Percentiles rank a stretch among this genome's conserved stretches.
Evolutionary conservation across 2,888 invertebrate genomes (phyloP).

Genomic region (Tuberolachnus salignus): DNA sequence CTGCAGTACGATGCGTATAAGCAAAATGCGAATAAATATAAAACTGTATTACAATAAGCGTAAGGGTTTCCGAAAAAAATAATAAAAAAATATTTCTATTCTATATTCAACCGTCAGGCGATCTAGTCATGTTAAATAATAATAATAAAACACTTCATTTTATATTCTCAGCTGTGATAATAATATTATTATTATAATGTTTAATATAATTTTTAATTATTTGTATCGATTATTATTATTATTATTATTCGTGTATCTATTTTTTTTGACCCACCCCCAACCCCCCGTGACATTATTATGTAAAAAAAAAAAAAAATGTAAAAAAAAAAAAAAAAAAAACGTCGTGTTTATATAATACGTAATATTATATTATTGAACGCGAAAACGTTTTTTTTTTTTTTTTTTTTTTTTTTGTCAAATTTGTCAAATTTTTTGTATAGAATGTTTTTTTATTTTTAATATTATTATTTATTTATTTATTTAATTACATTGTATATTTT

Average conservation of each 20-base stretch:
- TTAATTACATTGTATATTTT: slow-evolving; percentile 55
- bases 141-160: neutral
- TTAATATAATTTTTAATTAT: slow-evolving; percentile 49
- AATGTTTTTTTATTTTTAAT: slow-evolving; percentile 33
- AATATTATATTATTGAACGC: slow-evolving; percentile 29
- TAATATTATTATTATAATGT: slow-evolving; percentile 4
- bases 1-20: neutral
- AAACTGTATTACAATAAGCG: too few relatives aligned
- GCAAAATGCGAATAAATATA: too few relatives aligned
- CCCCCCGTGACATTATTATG: slow-evolving; percentile 13
- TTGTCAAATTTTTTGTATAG: slow-evolving; percentile 55
- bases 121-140: slow-evolving; percentile 53
- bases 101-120: slow-evolving; percentile 6
- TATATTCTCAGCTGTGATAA: slow-evolving; percentile 55
- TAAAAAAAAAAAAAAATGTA: too few relatives aligned
- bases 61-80: too few relatives aligned
- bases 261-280: slow-evolving; percentile 34
- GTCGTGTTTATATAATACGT: neutral
- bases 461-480: slow-evolving; percentile 44
- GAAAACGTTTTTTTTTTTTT: too few relatives aligned
- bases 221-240: slow-evolving; percentile 26
- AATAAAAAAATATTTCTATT: neutral
- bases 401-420: slow-evolving; percentile 31
- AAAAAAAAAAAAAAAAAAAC: too few relatives aligned
- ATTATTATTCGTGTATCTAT: slow-evolving; percentile 14